Conservation (phyloP, 2,113 vertebrate genomes). For the Micronisus gabar region DNA sequence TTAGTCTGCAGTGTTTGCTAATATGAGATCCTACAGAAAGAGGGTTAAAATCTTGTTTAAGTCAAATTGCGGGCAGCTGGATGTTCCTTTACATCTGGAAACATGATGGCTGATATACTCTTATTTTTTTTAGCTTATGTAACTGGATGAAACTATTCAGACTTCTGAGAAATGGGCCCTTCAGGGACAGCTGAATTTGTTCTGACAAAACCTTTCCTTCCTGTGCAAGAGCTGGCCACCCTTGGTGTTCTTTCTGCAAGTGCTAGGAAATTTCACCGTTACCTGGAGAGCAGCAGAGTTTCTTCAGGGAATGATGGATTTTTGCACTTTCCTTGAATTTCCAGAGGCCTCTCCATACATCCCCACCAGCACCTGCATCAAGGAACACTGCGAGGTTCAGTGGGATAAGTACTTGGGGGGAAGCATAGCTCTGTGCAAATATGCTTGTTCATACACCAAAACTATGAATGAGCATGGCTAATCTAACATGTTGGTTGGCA, state of each 20-base stretch:
- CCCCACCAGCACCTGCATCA: background rate
- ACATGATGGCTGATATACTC: background rate
- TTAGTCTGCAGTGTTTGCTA: background rate
- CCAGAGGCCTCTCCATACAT: background rate
- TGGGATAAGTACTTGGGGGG: background rate
- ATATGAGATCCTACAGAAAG: background rate
- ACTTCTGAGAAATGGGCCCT: background rate
- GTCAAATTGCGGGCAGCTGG: background rate
- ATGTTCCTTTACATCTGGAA: background rate
- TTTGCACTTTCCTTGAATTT: background rate
- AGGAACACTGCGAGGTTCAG: background rate
- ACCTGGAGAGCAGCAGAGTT: background rate
- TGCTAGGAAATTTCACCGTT: background rate
- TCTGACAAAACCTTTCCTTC: background rate
- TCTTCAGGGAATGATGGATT: background rate
- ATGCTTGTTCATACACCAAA: background rate
- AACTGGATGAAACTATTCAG: background rate
- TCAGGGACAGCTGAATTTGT: background rate
- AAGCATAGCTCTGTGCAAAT: background rate
- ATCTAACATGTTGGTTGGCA: background rate
- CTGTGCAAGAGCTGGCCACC: background rate
- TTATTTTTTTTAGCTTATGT: background rate
- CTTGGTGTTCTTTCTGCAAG: background rate
- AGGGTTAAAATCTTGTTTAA: background rate
- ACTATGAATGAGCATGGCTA: background rate